Percentiles rank a stretch among this genome's conserved stretches.
phyloP scores from a whole-genome alignment of 2,797 vertebrate genomes.

The Rhinogobio ventralis region DNA sequence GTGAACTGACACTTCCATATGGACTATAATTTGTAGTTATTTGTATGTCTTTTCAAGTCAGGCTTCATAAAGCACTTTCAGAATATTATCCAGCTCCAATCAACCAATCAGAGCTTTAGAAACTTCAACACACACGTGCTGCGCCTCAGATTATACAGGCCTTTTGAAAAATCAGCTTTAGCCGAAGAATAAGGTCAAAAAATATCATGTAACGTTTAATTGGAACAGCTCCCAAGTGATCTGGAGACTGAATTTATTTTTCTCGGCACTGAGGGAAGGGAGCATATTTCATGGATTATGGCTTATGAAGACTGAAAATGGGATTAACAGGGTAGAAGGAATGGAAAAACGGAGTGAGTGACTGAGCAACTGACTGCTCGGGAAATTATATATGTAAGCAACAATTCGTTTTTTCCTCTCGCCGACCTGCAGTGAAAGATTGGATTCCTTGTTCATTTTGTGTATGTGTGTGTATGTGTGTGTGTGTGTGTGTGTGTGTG shows the following conservation, averaged over 20 bases:
- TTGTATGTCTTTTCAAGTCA: not conserved
- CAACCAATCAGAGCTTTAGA: conserved; percentile 32
- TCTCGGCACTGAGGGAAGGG: conserved; percentile 35
- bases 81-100: conserved; percentile 8
- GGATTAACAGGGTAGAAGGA: conserved; percentile 62
- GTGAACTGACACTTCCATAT: not conserved
- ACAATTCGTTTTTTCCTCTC: conserved; percentile 53
- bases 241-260: conserved; percentile 51
- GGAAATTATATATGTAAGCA: conserved; percentile 60
- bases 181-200: conserved; percentile 47
- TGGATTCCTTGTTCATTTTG: not conserved
- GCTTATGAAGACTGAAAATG: conserved; percentile 62
- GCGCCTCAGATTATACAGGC: conserved; percentile 14
- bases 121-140: not conserved
- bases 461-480: conserved; percentile 34
- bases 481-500: conserved; percentile 25
- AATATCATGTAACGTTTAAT: conserved; percentile 61
- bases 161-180: conserved; percentile 21
- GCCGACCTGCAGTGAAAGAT: conserved; percentile 46
- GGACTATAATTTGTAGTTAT: not conserved
- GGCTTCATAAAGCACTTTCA: not conserved
- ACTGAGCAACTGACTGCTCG: conserved; percentile 53
- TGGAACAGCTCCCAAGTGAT: conserved; percentile 61
- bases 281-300: conserved; percentile 64
- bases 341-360: conserved; percentile 59